Evolutionary conservation across 2,797 vertebrate species (phyloP).

Genomic region (Cottoperca gobio): DNA sequence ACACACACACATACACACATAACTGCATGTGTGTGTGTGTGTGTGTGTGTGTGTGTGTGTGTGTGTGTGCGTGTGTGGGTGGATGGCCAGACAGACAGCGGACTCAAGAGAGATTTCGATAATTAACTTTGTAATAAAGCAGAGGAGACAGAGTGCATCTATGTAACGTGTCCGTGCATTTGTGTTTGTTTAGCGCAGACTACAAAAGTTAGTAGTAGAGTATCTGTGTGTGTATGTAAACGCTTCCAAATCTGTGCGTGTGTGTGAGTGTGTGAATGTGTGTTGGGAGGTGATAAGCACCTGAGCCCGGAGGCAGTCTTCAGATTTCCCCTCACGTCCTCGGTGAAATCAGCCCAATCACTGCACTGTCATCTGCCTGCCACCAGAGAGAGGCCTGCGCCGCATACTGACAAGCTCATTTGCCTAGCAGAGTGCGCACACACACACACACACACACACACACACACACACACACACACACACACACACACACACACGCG

Average conservation of each 20-base stretch:
- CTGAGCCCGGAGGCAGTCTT: conserved; percentile 79
- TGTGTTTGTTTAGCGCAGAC: not conserved
- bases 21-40: too few relatives aligned
- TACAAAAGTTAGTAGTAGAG: conserved; percentile 42
- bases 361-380: conserved; percentile 80
- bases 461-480: not conserved
- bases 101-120: conserved; percentile 58
- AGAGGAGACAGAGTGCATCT: conserved; percentile 26
- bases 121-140: conserved; percentile 72
- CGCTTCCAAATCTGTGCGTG: conserved; percentile 12
- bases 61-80: conserved; percentile 1
- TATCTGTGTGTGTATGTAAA: not conserved
- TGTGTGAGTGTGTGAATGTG: conserved; percentile 31
- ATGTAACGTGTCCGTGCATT: conserved; percentile 5
- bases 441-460: not conserved
- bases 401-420: conserved; percentile 81
- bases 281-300: conserved; percentile 79
- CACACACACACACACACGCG: not conserved
- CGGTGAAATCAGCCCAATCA: conserved; percentile 81
- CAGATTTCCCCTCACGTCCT: conserved; percentile 82
- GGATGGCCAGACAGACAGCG: conserved; percentile 25
- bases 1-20: not conserved
- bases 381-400: conserved; percentile 77
- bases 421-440: conserved; percentile 60
- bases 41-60: too few relatives aligned